Evolutionary conservation across 2,888 invertebrate genomes (phyloP), one percentile per base, ranked within the genome.

Genomic region (Volucella inanis): DNA sequence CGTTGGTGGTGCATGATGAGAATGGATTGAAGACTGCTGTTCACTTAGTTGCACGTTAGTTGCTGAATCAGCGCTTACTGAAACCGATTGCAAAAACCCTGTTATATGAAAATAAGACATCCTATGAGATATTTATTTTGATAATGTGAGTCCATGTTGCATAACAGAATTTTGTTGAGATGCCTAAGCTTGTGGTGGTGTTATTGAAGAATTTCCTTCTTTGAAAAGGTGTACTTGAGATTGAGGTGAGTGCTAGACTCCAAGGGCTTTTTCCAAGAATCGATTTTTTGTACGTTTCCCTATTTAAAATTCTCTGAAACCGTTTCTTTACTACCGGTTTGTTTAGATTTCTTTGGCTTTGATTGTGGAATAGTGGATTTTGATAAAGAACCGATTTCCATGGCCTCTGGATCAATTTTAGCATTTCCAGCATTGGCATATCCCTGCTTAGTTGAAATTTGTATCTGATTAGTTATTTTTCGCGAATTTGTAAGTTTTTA

Each of bases 151-250:
- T 0, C 75, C 62, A 41, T 85, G 81, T 43, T 76, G 81, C 72
- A 87, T 54, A 62, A 81, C 41, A 52, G 87, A 49, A 82, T 80
- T 59, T 78, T 87, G 72, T 54, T 85, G 72, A 38, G 87, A 41
- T 62, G 82, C 70, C 68, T 87, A 81, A 55, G 64, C 47, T 39
- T 67, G 62, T 14, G 45, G 72, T 54, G 80, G 50, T n/a, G 83
- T 45, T 3, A 70, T 52, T 10, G 87, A 64, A 15, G 43, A 2
- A 47, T 22, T 31, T n/a, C 59, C 39, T 1, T 81, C 85, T 61
- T 90, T 94, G 94, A 88, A 92, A 94, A 78, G 94, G 94, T 89
- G 94, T 94, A 90, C 94, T 94, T 88, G 89, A 76, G 75, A 87
- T 38, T 87, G 87, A 12, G 88, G 83, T 78, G 77, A 94, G 95